These are phyloP conservation scores for Buteo buteo DNA, from an alignment of 2,113 vertebrate species.

Conservation along the genomic window DNA sequence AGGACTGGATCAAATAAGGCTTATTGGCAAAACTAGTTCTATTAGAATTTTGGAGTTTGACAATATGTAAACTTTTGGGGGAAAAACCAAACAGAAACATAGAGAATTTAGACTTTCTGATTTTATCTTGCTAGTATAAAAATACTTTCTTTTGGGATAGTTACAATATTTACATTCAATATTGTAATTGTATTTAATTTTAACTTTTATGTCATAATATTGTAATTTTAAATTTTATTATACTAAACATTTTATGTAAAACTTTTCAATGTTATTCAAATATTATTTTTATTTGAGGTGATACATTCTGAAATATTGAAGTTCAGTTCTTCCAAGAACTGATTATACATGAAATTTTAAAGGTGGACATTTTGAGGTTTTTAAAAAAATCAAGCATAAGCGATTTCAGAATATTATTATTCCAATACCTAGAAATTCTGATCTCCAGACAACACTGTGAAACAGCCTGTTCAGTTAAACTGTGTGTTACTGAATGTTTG, in stretches of 20 bases:
- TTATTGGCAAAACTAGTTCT: background rate
- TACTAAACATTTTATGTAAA: background rate
- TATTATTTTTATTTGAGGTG: background rate
- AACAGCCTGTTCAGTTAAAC: background rate
- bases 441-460: background rate
- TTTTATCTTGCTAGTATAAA: background rate
- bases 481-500: background rate
- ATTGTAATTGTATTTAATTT: background rate
- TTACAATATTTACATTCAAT: background rate
- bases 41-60: background rate
- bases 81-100: rapidly evolving
- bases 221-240: background rate
- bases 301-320: background rate
- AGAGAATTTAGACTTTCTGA: background rate
- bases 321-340: background rate
- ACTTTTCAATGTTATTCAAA: background rate
- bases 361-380: background rate
- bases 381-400: background rate
- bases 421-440: background rate
- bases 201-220: background rate
- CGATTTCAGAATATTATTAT: background rate
- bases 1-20: background rate
- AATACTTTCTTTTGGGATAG: background rate
- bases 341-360: background rate
- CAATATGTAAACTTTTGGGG: background rate